Evolutionary conservation across 1,140 invertebrate genomes (phyloP).

Genomic region (Pachypeltis micranthus): DNA sequence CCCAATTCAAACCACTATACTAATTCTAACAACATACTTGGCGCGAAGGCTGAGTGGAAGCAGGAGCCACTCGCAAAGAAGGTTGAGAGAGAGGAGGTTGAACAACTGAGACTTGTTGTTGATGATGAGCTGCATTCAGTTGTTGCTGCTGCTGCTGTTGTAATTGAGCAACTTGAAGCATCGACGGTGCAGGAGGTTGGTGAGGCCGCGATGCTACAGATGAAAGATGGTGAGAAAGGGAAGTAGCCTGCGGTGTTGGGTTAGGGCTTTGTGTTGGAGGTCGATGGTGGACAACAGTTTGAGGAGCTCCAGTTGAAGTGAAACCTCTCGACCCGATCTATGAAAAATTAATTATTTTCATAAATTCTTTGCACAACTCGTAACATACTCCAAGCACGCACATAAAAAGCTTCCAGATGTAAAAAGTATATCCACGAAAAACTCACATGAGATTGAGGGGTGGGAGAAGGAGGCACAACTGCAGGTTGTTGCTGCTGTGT

Average conservation of each 20-base stretch:
- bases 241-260: conserved; percentile 21
- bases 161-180: conserved; percentile 17
- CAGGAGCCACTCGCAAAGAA: too few relatives aligned
- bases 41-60: too few relatives aligned
- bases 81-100: too few relatives aligned
- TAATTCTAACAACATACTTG: too few relatives aligned
- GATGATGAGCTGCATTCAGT: background rate
- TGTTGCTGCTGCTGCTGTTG: conserved; percentile 15
- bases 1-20: too few relatives aligned
- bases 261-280: conserved; percentile 28
- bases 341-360: too few relatives aligned
- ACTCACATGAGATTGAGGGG: too few relatives aligned
- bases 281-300: conserved; percentile 11
- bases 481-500: conserved; percentile 34
- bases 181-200: conserved; percentile 1
- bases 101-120: background rate
- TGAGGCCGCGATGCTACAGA: background rate
- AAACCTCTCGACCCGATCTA: background rate
- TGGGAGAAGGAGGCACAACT: conserved; percentile 39
- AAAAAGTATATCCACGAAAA: conserved; percentile 1
- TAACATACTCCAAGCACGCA: too few relatives aligned
- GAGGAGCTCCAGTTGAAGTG: background rate
- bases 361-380: too few relatives aligned
- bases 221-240: background rate
- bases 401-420: too few relatives aligned